Base-by-base conservation (phyloP, 2,797 vertebrate genomes). In the Megalops cyprinoides region DNA sequence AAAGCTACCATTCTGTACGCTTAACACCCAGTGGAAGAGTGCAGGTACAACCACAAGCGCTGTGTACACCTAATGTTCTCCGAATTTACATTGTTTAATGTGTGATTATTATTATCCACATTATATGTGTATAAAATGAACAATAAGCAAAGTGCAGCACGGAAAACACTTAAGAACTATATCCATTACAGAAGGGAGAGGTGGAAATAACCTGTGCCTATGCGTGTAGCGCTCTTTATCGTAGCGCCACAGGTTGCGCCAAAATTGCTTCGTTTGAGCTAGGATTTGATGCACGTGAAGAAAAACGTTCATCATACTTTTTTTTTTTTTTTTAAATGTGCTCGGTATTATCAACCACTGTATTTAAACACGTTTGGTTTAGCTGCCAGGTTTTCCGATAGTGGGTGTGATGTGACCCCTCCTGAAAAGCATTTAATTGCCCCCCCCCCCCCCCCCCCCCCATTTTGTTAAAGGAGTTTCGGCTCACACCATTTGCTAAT, bases 401-500 rank as follows among this genome's bases (percentile, higher is more conserved):
- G 83, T 86, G 82, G 90, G 86, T 86, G 90, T 88, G 90, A 80
- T 87, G 84, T 74, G n/a, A n/a, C 25, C 87, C 78, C 88, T 90
- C 88, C 85, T 88, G 81, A 88, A 86, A 78, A 84, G 67, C 44
- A 71, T 78, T 74, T 75, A 34, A 80, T 74, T 79, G 74, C 56
- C 73, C 15, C 79, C 84, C 88, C 84, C 88, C 87, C 84, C 88
- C 84, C 88, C 56, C 73, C 15, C 79, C 84, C 88, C 84, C 88
- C 87, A 85, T 91, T 86, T 84, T 28, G 69, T 69, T 69, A 75
- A 81, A 82, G 81, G 49, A 84, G 84, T 88, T 85, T 84, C 82
- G 84, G 84, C 83, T 89, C 89, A 90, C 91, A 92, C 91, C 91
- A 88, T 88, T 87, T 89, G 84, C 81, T 89, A 87, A 87, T 87